Percentiles rank a stretch among this genome's conserved stretches.
phyloP scores from a whole-genome alignment of 2,113 vertebrate genomes.

The Grammomys dolichurus region DNA sequence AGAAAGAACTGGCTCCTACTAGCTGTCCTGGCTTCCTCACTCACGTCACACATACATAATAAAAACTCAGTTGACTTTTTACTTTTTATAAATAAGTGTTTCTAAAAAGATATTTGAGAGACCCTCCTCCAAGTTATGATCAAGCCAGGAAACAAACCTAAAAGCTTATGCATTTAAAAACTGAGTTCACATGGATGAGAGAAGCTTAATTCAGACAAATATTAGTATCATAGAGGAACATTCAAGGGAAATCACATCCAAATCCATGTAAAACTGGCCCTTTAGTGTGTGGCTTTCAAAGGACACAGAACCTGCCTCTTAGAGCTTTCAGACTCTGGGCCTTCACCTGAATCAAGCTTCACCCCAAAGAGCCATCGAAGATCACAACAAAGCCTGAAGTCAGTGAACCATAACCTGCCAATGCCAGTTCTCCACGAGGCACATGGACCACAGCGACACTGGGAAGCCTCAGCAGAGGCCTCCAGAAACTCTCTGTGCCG shows the following conservation, averaged over 20 bases:
- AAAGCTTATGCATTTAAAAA: conserved; percentile 26
- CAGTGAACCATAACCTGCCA: neutral
- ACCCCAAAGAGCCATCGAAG: conserved; percentile 63
- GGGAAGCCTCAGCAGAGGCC: neutral
- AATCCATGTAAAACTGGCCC: conserved; percentile 43
- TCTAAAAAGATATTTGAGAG: conserved; percentile 11
- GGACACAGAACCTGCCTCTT: neutral
- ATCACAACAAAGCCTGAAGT: conserved; percentile 40
- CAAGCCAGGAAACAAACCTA: conserved; percentile 34
- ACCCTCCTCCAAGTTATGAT: neutral
- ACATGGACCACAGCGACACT: neutral
- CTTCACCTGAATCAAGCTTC: conserved; percentile 41
- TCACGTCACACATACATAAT: neutral
- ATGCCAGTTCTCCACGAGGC: neutral
- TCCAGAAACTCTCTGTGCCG: neutral
- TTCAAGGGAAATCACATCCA: conserved; percentile 68
- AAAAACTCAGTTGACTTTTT: neutral
- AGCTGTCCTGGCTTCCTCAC: no score
- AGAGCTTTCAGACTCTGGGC: conserved; percentile 23
- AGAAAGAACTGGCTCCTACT: neutral
- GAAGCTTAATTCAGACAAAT: conserved; percentile 22
- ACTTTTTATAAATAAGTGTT: conserved; percentile 1
- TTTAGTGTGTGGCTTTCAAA: conserved; percentile 22
- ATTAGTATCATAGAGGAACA: neutral
- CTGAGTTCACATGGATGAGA: conserved; percentile 15